A percentile compares a stretch with the other conserved stretches of the same genome.
These are phyloP conservation scores for Rhabdornis inornatus DNA, from an alignment of 2,113 vertebrate species.

Conservation along the genomic window DNA sequence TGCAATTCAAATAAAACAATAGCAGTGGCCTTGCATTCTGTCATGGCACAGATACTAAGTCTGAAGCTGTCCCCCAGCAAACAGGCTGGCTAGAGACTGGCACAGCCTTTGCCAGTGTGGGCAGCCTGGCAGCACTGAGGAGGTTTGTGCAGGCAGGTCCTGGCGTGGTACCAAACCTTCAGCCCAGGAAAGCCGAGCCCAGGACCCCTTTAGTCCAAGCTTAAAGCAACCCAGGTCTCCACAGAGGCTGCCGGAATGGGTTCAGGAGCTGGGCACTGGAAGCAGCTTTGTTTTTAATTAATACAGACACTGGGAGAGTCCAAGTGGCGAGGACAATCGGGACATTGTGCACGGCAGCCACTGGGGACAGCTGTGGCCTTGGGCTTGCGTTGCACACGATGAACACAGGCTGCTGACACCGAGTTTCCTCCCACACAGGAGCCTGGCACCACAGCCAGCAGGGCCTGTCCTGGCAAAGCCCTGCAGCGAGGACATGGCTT, in stretches of 20 bases:
- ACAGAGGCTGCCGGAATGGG: background rate
- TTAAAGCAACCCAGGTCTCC: background rate
- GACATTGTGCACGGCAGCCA: background rate
- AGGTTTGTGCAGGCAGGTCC: background rate
- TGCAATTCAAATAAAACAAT: background rate
- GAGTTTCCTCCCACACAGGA: background rate
- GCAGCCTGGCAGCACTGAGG: rapidly evolving
- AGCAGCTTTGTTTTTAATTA: conserved; percentile 25
- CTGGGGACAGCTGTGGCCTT: background rate
- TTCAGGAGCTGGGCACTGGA: background rate
- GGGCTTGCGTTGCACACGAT: background rate
- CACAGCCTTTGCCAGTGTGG: rapidly evolving
- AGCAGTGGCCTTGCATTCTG: background rate
- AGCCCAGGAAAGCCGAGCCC: rapidly evolving
- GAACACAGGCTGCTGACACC: background rate
- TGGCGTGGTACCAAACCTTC: background rate
- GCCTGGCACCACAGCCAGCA: rapidly evolving
- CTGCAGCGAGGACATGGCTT: rapidly evolving
- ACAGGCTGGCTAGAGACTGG: background rate
- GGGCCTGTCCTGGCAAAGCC: background rate
- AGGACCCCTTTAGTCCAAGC: background rate
- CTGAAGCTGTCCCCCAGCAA: background rate
- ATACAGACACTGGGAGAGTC: background rate
- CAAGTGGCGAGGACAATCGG: background rate
- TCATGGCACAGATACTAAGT: background rate